Percentiles rank a stretch among this genome's conserved stretches.
phyloP scores from a whole-genome alignment of 2,113 vertebrate genomes.

The Hemichromis elongatus region DNA sequence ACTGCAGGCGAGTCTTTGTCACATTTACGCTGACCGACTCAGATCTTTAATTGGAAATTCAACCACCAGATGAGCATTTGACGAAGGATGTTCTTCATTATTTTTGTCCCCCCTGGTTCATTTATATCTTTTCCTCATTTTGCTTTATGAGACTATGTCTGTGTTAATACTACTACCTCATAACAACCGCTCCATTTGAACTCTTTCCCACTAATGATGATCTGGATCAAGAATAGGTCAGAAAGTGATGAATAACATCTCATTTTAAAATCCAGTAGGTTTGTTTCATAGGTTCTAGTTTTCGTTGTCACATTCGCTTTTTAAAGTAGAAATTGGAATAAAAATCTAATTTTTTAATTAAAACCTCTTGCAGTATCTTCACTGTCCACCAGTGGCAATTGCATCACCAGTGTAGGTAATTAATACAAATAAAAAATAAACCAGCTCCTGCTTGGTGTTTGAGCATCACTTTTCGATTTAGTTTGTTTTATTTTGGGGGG shows the following conservation, averaged over 20 bases:
- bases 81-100: background rate
- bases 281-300: fast-evolving
- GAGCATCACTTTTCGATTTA: background rate
- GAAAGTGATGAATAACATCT: background rate
- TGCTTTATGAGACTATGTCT: background rate
- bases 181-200: background rate
- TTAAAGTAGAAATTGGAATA: background rate
- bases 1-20: background rate
- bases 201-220: background rate
- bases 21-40: fast-evolving
- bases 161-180: background rate
- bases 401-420: background rate
- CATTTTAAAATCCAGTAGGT: background rate
- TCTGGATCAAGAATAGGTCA: background rate
- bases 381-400: background rate
- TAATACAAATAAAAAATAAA: background rate
- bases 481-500: background rate
- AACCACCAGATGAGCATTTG: background rate
- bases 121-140: background rate
- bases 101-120: background rate
- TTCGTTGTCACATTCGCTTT: background rate
- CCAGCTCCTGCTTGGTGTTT: background rate
- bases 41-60: background rate
- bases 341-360: background rate
- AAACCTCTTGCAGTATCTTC: background rate